Percentiles rank a stretch among this genome's conserved stretches.
Evolutionary conservation across 2,113 vertebrate genomes (phyloP).

Genomic region (Sisor rabdophorus): DNA sequence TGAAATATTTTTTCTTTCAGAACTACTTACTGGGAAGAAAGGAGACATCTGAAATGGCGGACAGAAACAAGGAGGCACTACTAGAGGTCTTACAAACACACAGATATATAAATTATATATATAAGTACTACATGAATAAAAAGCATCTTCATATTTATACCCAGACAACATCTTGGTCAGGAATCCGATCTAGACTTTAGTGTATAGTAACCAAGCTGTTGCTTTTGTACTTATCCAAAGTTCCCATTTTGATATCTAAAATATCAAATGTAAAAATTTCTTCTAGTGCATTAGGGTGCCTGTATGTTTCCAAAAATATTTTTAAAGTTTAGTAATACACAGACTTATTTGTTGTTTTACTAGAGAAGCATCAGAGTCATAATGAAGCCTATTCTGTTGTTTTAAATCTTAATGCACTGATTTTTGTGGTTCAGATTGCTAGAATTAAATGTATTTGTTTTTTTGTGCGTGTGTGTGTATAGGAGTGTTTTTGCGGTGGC

Average conservation of each 20-base stretch:
- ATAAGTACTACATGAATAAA: neutral
- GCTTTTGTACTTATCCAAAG: too few species aligned
- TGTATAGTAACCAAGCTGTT: neutral
- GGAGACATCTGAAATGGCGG: conserved; percentile 95
- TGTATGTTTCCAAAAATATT: neutral
- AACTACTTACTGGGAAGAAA: conserved; percentile 96
- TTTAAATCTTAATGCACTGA: neutral
- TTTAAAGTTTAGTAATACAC: neutral
- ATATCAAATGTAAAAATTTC: neutral
- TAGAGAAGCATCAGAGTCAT: neutral
- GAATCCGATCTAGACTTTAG: neutral
- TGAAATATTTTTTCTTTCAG: conserved; percentile 66
- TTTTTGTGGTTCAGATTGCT: neutral
- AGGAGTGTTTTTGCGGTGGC: conserved; percentile 97
- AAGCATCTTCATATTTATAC: neutral
- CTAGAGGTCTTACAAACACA: conserved; percentile 76
- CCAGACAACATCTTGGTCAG: neutral
- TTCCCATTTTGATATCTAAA: neutral
- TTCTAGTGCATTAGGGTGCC: neutral
- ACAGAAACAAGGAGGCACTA: conserved; percentile 95
- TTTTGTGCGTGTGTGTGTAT: conserved; percentile 32
- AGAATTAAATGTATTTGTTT: conserved; percentile 6
- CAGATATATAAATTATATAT: neutral
- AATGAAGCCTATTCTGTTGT: neutral
- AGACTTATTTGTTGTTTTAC: neutral